phyloP scores from a whole-genome alignment of 2,888 invertebrate species.

The Siphonodentalium dalli region DNA sequence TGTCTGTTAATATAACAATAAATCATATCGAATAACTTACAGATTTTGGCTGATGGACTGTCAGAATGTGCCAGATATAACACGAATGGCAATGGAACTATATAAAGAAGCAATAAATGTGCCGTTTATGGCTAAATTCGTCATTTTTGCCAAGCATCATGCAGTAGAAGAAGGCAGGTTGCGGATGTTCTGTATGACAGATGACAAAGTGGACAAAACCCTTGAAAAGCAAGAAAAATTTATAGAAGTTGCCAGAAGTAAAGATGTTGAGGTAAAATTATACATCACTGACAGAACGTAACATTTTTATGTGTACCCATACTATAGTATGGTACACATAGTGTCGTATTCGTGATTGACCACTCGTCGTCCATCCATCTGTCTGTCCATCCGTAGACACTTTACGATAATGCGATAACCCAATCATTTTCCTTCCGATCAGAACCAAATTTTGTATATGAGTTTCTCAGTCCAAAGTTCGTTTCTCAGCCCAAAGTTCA shows the following conservation, averaged over 20 bases:
- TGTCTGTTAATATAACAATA: neutral
- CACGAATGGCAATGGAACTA: constrained; percentile 98
- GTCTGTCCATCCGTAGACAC: too few relatives aligned
- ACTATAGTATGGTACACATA: too few relatives aligned
- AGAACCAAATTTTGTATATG: too few relatives aligned
- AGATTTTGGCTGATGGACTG: constrained; percentile 99
- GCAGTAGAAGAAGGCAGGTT: constrained; percentile 74
- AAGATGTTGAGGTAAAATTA: constrained; percentile 90
- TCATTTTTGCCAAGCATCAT: constrained; percentile 95
- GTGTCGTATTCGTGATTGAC: too few relatives aligned
- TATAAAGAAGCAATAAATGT: constrained; percentile 98
- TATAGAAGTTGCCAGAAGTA: constrained; percentile 95
- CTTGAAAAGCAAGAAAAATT: constrained; percentile 82
- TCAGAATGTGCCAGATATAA: constrained; percentile 90
- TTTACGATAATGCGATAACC: too few relatives aligned
- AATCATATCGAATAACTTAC: neutral
- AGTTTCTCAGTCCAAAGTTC: too few relatives aligned
- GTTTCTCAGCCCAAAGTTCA: too few relatives aligned
- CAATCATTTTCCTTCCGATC: too few relatives aligned
- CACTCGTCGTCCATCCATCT: too few relatives aligned
- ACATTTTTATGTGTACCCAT: too few relatives aligned
- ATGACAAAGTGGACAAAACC: constrained; percentile 99
- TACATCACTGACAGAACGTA: too few relatives aligned
- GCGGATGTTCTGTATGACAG: constrained; percentile 99
- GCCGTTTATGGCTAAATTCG: constrained; percentile 99